A percentile compares a stretch with the other conserved stretches of the same genome.
phyloP scores from a whole-genome alignment of 2,888 invertebrate genomes.

The Cheilosia scutellata region DNA sequence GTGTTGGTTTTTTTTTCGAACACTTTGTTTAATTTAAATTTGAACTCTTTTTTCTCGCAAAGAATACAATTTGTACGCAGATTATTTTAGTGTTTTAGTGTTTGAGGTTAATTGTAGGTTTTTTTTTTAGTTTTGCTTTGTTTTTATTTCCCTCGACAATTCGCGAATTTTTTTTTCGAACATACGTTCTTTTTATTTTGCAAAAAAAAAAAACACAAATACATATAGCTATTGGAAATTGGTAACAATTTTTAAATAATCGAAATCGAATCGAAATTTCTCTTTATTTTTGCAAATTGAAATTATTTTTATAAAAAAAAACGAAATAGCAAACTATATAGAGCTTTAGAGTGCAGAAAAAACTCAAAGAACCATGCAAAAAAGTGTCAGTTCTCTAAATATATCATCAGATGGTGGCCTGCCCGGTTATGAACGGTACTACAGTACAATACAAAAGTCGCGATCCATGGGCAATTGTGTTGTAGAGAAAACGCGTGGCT shows the following conservation, averaged over 20 bases:
- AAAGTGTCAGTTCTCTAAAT: slow-evolving; percentile 69
- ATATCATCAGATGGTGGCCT: slow-evolving; percentile 51
- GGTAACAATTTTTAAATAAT: slow-evolving; percentile 4
- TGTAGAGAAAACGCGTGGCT: slow-evolving; percentile 90
- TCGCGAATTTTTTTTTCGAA: slow-evolving; percentile 24
- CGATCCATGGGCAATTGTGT: slow-evolving; percentile 86
- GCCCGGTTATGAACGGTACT: slow-evolving; percentile 33
- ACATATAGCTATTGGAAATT: slow-evolving; percentile 5
- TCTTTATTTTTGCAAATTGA: slow-evolving; percentile 12
- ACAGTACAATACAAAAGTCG: slow-evolving; percentile 82
- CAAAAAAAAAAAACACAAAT: not conserved
- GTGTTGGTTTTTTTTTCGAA: slow-evolving; percentile 41
- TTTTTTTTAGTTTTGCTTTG: slow-evolving; percentile 29
- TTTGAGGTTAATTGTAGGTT: slow-evolving; percentile 40
- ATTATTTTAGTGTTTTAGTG: slow-evolving; percentile 35
- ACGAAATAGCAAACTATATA: not conserved
- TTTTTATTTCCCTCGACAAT: slow-evolving; percentile 7
- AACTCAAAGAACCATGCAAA: slow-evolving; percentile 42
- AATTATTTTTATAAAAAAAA: slow-evolving; percentile 8
- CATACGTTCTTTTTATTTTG: slow-evolving; percentile 11
- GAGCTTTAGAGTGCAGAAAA: not conserved
- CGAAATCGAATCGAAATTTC: slow-evolving; percentile 36
- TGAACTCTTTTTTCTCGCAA: slow-evolving; percentile 31
- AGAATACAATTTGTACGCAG: slow-evolving; percentile 14
- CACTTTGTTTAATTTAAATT: slow-evolving; percentile 20